These are phyloP conservation scores for Tetropium fuscum DNA, from an alignment of 2,888 invertebrate genomes.

Conservation along the genomic window DNA sequence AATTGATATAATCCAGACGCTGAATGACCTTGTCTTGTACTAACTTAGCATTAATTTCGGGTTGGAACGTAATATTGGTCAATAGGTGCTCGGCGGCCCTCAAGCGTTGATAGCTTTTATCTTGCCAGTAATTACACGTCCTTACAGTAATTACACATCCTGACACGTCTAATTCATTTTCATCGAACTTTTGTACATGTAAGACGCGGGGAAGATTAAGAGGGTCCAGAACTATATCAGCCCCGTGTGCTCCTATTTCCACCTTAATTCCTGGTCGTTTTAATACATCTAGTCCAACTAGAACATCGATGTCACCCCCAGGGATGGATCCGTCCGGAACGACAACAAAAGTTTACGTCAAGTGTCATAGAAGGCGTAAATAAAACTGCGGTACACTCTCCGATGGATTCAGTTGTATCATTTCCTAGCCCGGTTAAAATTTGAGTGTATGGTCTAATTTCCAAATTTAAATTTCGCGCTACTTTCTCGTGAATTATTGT, in stretches of 20 bases:
- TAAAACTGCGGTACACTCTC: constrained; percentile 19
- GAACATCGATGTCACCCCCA: constrained; percentile 25
- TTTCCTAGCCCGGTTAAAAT: constrained; percentile 4
- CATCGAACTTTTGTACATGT: neutral
- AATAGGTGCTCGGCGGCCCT: too few relatives aligned
- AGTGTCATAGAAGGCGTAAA: constrained; percentile 28
- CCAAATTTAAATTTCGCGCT: constrained; percentile 20
- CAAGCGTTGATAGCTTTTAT: too few relatives aligned
- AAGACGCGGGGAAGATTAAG: neutral
- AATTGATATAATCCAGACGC: too few relatives aligned
- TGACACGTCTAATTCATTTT: constrained; percentile 7
- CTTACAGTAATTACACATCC: too few relatives aligned
- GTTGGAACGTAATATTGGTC: too few relatives aligned
- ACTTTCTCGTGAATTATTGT: constrained; percentile 26
- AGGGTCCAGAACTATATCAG: neutral
- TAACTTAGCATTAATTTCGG: too few relatives aligned
- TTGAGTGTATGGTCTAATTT: neutral
- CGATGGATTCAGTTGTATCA: constrained; percentile 21
- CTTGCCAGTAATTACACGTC: too few relatives aligned
- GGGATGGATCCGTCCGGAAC: constrained; percentile 33
- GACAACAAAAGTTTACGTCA: constrained; percentile 27
- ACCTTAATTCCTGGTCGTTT: constrained; percentile 16
- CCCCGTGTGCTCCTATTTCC: neutral
- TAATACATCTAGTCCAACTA: constrained; percentile 11
- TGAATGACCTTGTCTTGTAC: too few relatives aligned